Conservation (phyloP, 1,140 invertebrate genomes). For the Drosophila tropicalis region DNA sequence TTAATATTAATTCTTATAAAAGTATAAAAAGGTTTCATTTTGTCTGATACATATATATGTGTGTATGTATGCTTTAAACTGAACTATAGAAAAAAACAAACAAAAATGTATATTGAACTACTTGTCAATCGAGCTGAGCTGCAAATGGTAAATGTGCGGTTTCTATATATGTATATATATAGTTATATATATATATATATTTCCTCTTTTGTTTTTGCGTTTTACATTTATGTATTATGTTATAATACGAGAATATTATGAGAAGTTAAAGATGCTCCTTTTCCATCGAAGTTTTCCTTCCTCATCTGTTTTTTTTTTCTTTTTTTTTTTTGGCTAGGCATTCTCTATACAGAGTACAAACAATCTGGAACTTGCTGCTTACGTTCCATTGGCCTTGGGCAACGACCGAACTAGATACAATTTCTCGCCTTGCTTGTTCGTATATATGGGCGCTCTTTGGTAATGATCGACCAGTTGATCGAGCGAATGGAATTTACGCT, state of each 20-base stretch:
- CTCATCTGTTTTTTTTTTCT: constrained; percentile 2
- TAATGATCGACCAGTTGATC: constrained; percentile 99
- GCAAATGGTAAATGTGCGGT: constrained; percentile 23
- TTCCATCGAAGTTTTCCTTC: constrained; percentile 37
- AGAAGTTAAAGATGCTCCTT: constrained; percentile 26
- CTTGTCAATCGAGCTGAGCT: constrained; percentile 47
- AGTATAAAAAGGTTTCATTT: constrained; percentile 71
- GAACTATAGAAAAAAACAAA: constrained; percentile 36
- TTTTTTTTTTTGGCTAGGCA: constrained; percentile 9
- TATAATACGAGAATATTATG: constrained; percentile 65
- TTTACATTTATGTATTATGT: constrained; percentile 44
- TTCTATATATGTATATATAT: constrained; percentile 34
- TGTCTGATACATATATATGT: constrained; percentile 40
- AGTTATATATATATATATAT: constrained; percentile 41
- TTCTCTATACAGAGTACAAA: neutral
- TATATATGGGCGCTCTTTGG: constrained; percentile 99
- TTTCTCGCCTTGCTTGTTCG: constrained; percentile 97
- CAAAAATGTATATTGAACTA: constrained; percentile 54
- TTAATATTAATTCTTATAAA: constrained; percentile 74
- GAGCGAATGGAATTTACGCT: constrained; percentile 97
- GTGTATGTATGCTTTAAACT: constrained; percentile 49
- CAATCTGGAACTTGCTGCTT: constrained; percentile 35
- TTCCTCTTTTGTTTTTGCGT: constrained; percentile 4
- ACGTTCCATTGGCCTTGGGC: constrained; percentile 87
- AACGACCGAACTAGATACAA: constrained; percentile 94